Base-by-base conservation (phyloP, 2,888 invertebrate species). In the Stenotaenia linearis region DNA sequence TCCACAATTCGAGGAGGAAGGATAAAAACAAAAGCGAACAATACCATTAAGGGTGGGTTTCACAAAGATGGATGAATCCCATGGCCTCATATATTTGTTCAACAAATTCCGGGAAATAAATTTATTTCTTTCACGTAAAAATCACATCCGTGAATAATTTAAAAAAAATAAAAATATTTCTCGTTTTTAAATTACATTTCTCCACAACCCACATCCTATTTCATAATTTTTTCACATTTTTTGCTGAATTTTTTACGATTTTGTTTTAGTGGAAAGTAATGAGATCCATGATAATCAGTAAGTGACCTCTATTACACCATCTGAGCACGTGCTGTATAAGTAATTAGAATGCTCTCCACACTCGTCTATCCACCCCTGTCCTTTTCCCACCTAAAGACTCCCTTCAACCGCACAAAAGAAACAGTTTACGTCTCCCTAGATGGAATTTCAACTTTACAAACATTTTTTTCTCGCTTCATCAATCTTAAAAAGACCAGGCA, bases 21-120 rank as follows among this genome's bases (percentile, higher is more conserved):
- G 69, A 28, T 28, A 25, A 69, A 69, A 69, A 69, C 25, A 25
- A 69, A 50, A 69, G 69, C 69, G 28, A 12, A 69, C 69, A 15
- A 69, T 12, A 69, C 69, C 28, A 12, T 69, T 69, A 69, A 69
- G 69, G 69, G 69, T 69, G 69, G 69, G 69, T 69, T 69, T n/a
- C 25, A 25, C 15, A 28, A 69, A 69, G 69, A 69, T 28, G 28
- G 69, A 25, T 69, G 25, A 69, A 28, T 56, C 69, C 6, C 28
- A 28, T 28, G 69, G 28, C 28, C 69, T 69, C 25, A 18, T 56
- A 69, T 69, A 69, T 69, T 28, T 69, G 45, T 69, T 28, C 9
- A 28, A 69, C 69, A 69, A 69, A 69, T 69, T 69, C 69, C 69
- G 25, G 28, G 69, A 69, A 69, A 69, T 23, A 69, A 69, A 69